Evolutionary conservation across 2,797 vertebrate genomes (phyloP).

Genomic region (Parauchenoglanis punctatus): DNA sequence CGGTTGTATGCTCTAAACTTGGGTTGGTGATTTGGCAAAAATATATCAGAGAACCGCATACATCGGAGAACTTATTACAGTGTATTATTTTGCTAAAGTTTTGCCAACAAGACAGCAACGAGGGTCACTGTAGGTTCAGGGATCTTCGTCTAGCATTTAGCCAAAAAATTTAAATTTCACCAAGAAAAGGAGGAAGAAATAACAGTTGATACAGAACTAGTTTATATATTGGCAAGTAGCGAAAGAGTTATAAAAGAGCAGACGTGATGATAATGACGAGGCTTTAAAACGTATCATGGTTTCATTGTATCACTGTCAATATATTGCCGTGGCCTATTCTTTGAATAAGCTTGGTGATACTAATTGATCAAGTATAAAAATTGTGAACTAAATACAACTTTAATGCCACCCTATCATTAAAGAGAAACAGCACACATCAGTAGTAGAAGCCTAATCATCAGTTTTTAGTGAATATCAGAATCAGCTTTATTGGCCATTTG

Average conservation of each 20-base stretch:
- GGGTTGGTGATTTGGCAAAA: neutral
- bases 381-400: neutral
- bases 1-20: neutral
- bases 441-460: neutral
- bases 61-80: neutral
- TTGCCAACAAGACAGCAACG: neutral
- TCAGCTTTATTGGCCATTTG: no score
- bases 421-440: neutral
- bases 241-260: neutral
- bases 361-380: neutral
- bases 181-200: neutral
- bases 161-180: neutral
- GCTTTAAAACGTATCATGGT: neutral
- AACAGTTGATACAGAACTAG: neutral
- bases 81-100: neutral
- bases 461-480: neutral
- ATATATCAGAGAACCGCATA: neutral
- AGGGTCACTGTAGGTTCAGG: neutral
- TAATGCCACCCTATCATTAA: neutral
- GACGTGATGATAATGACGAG: neutral
- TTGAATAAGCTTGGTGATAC: neutral
- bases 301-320: neutral
- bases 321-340: neutral
- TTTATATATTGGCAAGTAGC: neutral
- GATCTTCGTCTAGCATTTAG: neutral